phyloP scores from a whole-genome alignment of 2,797 vertebrate genomes.

The Lagocephalus sceleratus region DNA sequence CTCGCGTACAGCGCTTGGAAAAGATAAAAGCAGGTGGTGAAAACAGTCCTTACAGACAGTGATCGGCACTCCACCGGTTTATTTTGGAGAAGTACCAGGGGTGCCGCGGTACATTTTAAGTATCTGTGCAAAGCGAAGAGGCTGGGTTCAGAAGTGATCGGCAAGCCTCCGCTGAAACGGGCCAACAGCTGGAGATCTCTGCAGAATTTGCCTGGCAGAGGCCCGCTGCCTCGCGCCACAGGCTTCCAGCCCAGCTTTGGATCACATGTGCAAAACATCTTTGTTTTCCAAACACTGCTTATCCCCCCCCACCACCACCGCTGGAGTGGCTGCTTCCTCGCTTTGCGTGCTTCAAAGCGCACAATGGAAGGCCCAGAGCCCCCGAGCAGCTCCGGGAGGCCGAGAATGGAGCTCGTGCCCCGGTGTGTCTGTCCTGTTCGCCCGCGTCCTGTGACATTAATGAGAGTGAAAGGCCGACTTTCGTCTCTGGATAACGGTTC shows the following conservation, averaged over 20 bases:
- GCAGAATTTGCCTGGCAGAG: not conserved
- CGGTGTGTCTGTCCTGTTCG: constrained; percentile 40
- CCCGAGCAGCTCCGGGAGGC: constrained; percentile 32
- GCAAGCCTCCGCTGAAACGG: too few relatives aligned
- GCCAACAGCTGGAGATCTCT: not conserved
- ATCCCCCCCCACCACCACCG: constrained; percentile 5
- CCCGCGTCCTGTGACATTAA: constrained; percentile 38
- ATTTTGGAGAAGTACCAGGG: not conserved
- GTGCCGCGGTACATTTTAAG: too few relatives aligned
- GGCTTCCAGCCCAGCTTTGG: constrained; percentile 17
- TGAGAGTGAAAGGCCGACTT: constrained; percentile 60
- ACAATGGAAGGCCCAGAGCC: constrained; percentile 24
- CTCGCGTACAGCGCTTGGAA: not conserved
- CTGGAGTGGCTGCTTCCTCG: constrained; percentile 14
- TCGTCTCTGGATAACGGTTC: constrained; percentile 56
- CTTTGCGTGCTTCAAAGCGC: constrained; percentile 15
- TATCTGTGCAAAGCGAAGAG: too few relatives aligned
- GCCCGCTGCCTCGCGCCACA: not conserved
- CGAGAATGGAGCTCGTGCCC: constrained; percentile 36
- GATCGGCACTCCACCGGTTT: not conserved
- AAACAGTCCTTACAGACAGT: not conserved
- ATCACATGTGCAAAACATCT: constrained; percentile 9
- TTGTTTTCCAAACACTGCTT: constrained; percentile 23
- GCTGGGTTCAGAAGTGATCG: too few relatives aligned
- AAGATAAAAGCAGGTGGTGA: not conserved